Evolutionary conservation across 37 sponge, comb jelly and placozoan species (phyloP), one percentile per base, ranked within the genome.

Genomic region (Aplysina aerophoba): DNA sequence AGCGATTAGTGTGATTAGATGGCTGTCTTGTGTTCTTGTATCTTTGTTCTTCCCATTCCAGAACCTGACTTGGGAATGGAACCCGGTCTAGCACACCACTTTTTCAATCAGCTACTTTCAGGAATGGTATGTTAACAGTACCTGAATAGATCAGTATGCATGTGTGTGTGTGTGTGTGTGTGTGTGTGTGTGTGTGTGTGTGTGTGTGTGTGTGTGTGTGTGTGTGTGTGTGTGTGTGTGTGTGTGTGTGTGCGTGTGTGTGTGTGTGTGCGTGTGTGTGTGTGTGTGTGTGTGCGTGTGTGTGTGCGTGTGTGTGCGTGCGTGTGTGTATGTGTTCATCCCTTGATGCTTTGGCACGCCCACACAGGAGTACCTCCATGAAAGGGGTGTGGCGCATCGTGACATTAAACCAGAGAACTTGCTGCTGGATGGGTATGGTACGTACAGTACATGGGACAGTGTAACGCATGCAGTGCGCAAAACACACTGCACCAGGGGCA

Each of bases 341-440:
- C 25, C 14, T 77, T 37, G 19, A 34, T 5, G 79, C 15, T 77
- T 35, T 15, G 41, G 41, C 24, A 30, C 35, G 44, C 16, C 56
- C 53, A 64, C 71, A 13, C 56, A 93, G 89, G 97, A 93, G 36
- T 97, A 96, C 58, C 79, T 99, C 20, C 99, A 99, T 59, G 19
- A 31, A 0, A 73, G 90, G 33, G 99, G 99, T 14, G 93, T 99
- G 66, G 96, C 97, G 25, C 99, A 99, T 83, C 54, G 99, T 25
- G 99, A 99, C 85, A 91, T 99, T 39, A 99, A 99, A 55, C 99
- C 99, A 17, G 99, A 99, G 84, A 99, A 99, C 64, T 81, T 99
- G 41, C 92, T 99, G 0, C 85, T 99, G 58, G 99, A 99, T 89
- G 87, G 87, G 22, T 83, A 75, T 81, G 97, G 95, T 91, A 33